Percentiles rank a stretch among this genome's conserved stretches.
Conservation (phyloP, 2,888 invertebrate genomes). For the Calliphora vomitoria region DNA sequence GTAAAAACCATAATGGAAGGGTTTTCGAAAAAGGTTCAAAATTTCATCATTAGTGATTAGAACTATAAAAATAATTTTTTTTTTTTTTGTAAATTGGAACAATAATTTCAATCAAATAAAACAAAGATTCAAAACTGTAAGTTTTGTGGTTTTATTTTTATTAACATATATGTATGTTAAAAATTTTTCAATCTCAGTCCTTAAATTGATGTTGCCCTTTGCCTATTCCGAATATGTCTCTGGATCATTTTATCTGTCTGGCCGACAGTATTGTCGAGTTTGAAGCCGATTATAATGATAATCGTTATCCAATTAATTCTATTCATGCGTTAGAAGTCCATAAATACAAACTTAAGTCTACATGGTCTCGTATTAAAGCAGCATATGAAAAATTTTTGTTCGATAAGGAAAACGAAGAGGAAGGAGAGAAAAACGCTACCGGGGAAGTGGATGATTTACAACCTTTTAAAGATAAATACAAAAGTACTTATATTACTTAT, state of each 20-base stretch:
- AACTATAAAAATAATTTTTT: no score
- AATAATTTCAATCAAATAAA: no score
- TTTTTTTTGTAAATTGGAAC: no score
- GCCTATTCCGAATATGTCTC: background rate
- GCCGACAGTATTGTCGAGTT: background rate
- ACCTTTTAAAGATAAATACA: background rate
- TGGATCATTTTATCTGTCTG: background rate
- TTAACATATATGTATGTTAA: no score
- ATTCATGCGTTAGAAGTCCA: conserved; percentile 4
- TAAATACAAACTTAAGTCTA: background rate
- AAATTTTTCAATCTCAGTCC: no score
- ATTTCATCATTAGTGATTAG: no score
- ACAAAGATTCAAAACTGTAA: no score
- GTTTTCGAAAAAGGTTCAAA: no score
- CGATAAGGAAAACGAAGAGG: conserved; percentile 6
- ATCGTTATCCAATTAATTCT: conserved; percentile 2
- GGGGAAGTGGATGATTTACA: background rate
- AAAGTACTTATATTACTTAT: background rate
- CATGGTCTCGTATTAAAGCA: background rate
- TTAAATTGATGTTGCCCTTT: background rate
- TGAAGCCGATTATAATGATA: background rate
- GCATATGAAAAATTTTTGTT: conserved; percentile 13
- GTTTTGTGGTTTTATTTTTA: no score
- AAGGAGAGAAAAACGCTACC: background rate
- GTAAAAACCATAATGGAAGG: no score